phyloP scores from a whole-genome alignment of 2,888 invertebrate genomes.

The Embidobia sp. region DNA sequence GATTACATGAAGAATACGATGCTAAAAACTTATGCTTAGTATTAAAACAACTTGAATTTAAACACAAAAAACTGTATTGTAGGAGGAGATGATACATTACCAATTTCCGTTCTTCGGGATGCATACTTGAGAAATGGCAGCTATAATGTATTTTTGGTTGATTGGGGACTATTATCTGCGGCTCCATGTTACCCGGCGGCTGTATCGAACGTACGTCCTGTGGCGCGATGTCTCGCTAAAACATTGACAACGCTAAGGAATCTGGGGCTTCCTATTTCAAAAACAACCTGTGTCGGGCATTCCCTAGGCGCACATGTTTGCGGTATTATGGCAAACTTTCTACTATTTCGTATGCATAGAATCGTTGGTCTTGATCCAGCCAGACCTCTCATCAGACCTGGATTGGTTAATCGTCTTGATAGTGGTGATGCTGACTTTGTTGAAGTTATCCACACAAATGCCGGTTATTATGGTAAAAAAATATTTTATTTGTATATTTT shows the following conservation, averaged over 20 bases:
- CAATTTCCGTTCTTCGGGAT: slow-evolving; percentile 88
- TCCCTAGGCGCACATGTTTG: slow-evolving; percentile 90
- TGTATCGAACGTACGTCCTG: slow-evolving; percentile 88
- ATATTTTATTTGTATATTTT: too few relatives aligned
- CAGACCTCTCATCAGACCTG: slow-evolving; percentile 86
- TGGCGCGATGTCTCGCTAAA: slow-evolving; percentile 87
- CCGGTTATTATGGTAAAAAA: slow-evolving; percentile 86
- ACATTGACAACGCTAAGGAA: slow-evolving; percentile 85
- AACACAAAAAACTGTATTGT: background rate
- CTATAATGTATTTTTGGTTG: slow-evolving; percentile 89
- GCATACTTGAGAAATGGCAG: slow-evolving; percentile 88
- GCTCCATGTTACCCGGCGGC: slow-evolving; percentile 89
- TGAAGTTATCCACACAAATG: slow-evolving; percentile 90
- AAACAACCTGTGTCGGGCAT: slow-evolving; percentile 89
- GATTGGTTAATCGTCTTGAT: slow-evolving; percentile 85
- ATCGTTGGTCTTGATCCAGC: slow-evolving; percentile 91
- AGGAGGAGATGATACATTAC: slow-evolving; percentile 87
- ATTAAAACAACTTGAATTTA: too few relatives aligned
- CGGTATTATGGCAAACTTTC: slow-evolving; percentile 88
- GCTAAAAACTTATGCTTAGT: background rate
- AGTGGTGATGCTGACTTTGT: slow-evolving; percentile 90
- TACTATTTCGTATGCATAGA: slow-evolving; percentile 87
- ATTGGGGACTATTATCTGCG: slow-evolving; percentile 88
- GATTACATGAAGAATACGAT: too few relatives aligned
- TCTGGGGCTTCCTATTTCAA: slow-evolving; percentile 85